Evolutionary conservation across 2,888 invertebrate genomes (phyloP).

Genomic region (Tetrapedia diversipes): DNA sequence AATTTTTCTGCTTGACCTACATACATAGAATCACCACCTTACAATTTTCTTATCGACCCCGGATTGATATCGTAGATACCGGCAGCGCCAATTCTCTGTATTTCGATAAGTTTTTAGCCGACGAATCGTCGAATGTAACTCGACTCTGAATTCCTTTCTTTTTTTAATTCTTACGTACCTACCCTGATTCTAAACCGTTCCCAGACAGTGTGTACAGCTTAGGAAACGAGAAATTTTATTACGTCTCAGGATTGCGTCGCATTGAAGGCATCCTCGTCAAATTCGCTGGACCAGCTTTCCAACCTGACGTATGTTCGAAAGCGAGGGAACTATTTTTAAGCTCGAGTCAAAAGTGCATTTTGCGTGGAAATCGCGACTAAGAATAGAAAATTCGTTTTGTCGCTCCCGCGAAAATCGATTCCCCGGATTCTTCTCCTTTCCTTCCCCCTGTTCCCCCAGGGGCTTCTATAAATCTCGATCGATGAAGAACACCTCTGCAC

Average conservation of each 20-base stretch:
- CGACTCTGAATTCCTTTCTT: too few species aligned
- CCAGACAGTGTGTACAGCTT: too few species aligned
- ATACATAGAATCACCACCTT: too few species aligned
- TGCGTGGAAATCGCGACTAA: conserved; percentile 23
- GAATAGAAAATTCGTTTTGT: conserved; percentile 26
- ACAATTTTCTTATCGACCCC: too few species aligned
- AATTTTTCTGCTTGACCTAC: too few species aligned
- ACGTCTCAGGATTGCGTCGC: not conserved
- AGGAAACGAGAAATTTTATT: too few species aligned
- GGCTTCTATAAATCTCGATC: not conserved
- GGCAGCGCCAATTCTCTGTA: too few species aligned
- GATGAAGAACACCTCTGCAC: not conserved
- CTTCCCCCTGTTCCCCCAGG: not conserved
- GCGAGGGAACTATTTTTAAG: conserved; percentile 17
- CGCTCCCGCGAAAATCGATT: not conserved
- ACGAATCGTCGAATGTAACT: too few species aligned
- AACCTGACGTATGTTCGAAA: conserved; percentile 19
- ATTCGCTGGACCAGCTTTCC: not conserved
- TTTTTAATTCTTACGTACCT: too few species aligned
- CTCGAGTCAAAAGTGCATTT: not conserved
- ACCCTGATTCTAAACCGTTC: too few species aligned
- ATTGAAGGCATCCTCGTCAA: not conserved
- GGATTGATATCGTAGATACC: too few species aligned
- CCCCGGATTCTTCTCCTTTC: not conserved
- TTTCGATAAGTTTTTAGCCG: too few species aligned